phyloP scores from a whole-genome alignment of 2,113 vertebrate species.

The Myotis davidii region DNA sequence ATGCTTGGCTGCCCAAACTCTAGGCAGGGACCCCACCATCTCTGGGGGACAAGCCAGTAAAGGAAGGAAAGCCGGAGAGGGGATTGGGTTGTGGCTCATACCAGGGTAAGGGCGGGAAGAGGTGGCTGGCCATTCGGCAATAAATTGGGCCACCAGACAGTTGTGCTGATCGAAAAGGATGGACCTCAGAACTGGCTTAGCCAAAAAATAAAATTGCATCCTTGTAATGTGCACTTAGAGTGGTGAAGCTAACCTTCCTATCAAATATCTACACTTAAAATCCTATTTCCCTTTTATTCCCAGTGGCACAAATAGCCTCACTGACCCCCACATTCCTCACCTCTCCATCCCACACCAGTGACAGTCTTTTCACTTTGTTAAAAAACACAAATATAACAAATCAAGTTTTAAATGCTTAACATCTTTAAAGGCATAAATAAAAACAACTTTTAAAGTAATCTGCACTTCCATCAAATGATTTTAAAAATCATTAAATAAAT shows the following conservation, averaged over 20 bases:
- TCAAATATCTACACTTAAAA: background rate
- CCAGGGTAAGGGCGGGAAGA: background rate
- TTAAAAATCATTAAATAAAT: too few relatives aligned
- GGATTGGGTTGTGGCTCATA: background rate
- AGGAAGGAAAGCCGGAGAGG: background rate
- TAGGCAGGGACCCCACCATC: background rate
- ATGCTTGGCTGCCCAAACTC: background rate
- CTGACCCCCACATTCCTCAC: too few relatives aligned
- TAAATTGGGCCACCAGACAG: background rate
- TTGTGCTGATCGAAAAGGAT: background rate
- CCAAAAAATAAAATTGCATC: background rate
- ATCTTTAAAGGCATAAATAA: too few relatives aligned
- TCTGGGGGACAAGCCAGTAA: background rate
- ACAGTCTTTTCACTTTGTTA: too few relatives aligned
- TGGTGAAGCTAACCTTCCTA: background rate
- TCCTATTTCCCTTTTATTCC: background rate
- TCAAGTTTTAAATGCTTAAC: too few relatives aligned
- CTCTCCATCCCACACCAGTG: too few relatives aligned
- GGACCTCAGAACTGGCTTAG: background rate
- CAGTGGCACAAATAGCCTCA: too few relatives aligned
- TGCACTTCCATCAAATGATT: too few relatives aligned
- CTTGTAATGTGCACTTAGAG: background rate
- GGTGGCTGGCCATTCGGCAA: background rate
- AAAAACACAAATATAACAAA: too few relatives aligned
- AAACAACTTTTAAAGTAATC: too few relatives aligned